Conservation (phyloP, 92 coral and sea anemone genomes). For the Porites lobata region DNA sequence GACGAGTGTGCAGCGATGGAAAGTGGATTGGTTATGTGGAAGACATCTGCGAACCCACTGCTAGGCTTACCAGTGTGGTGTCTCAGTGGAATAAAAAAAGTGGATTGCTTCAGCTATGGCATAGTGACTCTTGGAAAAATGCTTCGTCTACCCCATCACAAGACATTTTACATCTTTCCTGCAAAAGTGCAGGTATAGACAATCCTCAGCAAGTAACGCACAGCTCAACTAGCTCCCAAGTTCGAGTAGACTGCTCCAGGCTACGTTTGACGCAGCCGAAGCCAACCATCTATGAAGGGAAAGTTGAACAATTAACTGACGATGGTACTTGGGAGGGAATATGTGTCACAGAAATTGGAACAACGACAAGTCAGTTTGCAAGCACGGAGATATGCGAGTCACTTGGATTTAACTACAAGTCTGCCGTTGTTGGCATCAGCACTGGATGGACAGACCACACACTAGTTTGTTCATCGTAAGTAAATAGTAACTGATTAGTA, state of each 20-base stretch:
- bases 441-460: slow-evolving; percentile 29
- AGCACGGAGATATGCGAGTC: slow-evolving; percentile 21
- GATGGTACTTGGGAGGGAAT: slow-evolving; percentile 21
- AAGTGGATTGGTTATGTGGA: slow-evolving; percentile 42
- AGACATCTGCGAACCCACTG: slow-evolving; percentile 18
- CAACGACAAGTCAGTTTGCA: not conserved
- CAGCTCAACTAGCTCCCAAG: not conserved
- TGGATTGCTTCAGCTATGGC: slow-evolving; percentile 37
- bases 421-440: slow-evolving; percentile 10
- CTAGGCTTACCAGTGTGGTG: not conserved
- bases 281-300: slow-evolving; percentile 42
- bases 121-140: slow-evolving; percentile 3
- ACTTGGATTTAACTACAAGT: slow-evolving; percentile 6
- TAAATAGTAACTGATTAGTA: not conserved
- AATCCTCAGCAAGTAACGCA: not conserved
- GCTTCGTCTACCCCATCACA: not conserved
- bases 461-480: slow-evolving; percentile 30
- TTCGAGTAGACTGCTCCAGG: slow-evolving; percentile 15
- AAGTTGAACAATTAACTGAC: slow-evolving; percentile 25
- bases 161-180: not conserved
- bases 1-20: too few relatives aligned
- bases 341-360: slow-evolving; percentile 1
- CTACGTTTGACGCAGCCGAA: slow-evolving; percentile 25
- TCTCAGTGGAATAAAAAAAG: slow-evolving; percentile 9
- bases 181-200: not conserved